Evolutionary conservation across 2,113 vertebrate species (phyloP), one percentile per base, ranked within the genome.

Genomic region (Peucedramus taeniatus): DNA sequence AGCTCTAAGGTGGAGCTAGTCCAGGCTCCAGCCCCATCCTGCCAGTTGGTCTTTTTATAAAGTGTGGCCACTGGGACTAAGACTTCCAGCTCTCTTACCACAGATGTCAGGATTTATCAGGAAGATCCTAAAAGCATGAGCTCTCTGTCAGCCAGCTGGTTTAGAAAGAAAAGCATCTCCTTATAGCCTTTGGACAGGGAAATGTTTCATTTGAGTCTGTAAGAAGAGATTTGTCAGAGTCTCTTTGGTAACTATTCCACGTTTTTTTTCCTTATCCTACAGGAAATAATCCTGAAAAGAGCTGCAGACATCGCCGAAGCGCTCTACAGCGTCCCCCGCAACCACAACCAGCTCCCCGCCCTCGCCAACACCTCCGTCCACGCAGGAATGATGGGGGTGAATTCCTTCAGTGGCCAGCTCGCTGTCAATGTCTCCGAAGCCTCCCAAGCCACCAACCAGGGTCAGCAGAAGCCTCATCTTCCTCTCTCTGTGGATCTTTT

Each of bases 281-380:
- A 99, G 99, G 99, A 99, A 97, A 99, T 99, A 93, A 99, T 99
- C 95, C 98, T 99, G 94, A 99, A 99, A 97, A 98, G 99, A 95
- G 99, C 99, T 3, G 99, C 99, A 3, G 99, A 99, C 97, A 99
- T 99, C 1, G 99, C 99, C 3, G 99, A 99, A 97, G 99, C 99
- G 11, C 98, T 99, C n/a, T 99, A 99, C 98, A 99, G 98, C 22
- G 99, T 99, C 45, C 99, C 99, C 11, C 98, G 99, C 91, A 99
- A 99, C 97, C 99, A 99, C 98, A 99, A 98, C 98, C 99, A 99
- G 97, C 99, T 99, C 45, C 98, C 99, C 0, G 97, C 99, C 50
- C 98, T 99, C 51, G 97, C 98, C 76, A 99, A 99, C 97, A 98
- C 98, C 61, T 99, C 99, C 0, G 98, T 99, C 91, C 99, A 99